Evolutionary conservation across 2,797 vertebrate genomes (phyloP).

Genomic region (Schizopygopsis malacanthus): DNA sequence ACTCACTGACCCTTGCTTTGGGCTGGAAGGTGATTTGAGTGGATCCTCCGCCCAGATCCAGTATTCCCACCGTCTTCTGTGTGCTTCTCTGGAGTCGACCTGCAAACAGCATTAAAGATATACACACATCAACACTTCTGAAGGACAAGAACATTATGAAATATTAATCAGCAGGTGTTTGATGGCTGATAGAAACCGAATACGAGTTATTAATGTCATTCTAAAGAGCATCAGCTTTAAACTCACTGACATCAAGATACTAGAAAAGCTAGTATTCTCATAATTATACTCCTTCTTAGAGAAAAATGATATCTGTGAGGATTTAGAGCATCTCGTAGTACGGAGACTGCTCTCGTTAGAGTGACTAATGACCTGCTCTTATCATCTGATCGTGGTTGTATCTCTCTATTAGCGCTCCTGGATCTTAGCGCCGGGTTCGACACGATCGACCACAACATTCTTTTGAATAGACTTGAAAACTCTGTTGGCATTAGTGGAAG

Average conservation of each 20-base stretch:
- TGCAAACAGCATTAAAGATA: conserved; percentile 63
- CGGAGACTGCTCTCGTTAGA: too few species aligned
- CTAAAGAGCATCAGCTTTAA: neutral
- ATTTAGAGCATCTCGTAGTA: too few species aligned
- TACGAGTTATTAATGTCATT: neutral
- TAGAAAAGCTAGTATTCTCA: too few species aligned
- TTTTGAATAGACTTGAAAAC: too few species aligned
- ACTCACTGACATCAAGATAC: neutral
- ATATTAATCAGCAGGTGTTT: neutral
- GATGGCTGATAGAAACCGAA: neutral
- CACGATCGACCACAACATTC: too few species aligned
- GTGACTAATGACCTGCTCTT: too few species aligned
- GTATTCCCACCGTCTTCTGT: conserved; percentile 80
- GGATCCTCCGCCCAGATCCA: conserved; percentile 88
- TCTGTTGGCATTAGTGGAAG: too few species aligned
- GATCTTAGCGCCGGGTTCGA: too few species aligned
- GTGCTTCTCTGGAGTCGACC: conserved; percentile 83
- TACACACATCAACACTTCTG: neutral
- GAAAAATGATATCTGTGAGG: too few species aligned
- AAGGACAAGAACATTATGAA: neutral
- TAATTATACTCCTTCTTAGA: too few species aligned
- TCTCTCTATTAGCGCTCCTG: too few species aligned
- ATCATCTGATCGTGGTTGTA: too few species aligned
- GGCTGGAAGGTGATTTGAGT: conserved; percentile 91
- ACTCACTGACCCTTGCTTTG: conserved; percentile 79